Base-by-base conservation (phyloP, 2,797 vertebrate genomes). In the Brachyalestes nurse region DNA sequence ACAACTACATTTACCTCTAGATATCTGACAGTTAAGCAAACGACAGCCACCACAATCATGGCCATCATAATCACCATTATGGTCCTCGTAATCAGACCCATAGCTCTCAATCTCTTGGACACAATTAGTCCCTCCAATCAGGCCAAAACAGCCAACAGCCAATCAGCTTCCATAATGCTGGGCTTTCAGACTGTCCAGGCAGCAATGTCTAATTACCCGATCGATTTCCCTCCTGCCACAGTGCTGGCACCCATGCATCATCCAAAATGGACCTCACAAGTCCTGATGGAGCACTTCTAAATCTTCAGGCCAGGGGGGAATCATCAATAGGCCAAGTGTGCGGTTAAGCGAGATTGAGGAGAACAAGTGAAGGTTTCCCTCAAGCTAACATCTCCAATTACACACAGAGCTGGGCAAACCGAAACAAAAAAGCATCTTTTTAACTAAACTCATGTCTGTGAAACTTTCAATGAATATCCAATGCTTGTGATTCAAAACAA, bases 221-320 rank as follows among this genome's bases (percentile, higher is more conserved):
- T 80, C 77, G 73, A 86, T 84, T 82, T 77, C 45, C 70, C 72
- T 71, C 19, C 79, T 77, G 77, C 40, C 73, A 70, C 66, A n/a
- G 25, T 7, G 47, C 19, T 19, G n/a, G 66, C 58, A 72, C 17
- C 55, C 40, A 65, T 77, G 73, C 47, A 70, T 82, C 82, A 80
- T 74, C 79, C 23, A n/a, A 79, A 82, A 72, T 71, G 72, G 51
- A 71, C 75, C 47, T 38, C 72, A 78, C 58, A 21, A 42, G 60
- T 10, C 38, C 34, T 49, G 40, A 58, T 40, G 75, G 19, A 42
- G 34, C 61, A 65, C 34, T 42, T 58, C 38, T 23, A 25, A 51
- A 78, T 79, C 34, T 61, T 67, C 16, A 67, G 12, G 6, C n/a
- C 17, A 62, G 47, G 2, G 2, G n/a, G 34, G 69, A 53, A 28